Evolutionary conservation across 1,140 invertebrate species (phyloP).

Genomic region (Drosophila pallidifrons): DNA sequence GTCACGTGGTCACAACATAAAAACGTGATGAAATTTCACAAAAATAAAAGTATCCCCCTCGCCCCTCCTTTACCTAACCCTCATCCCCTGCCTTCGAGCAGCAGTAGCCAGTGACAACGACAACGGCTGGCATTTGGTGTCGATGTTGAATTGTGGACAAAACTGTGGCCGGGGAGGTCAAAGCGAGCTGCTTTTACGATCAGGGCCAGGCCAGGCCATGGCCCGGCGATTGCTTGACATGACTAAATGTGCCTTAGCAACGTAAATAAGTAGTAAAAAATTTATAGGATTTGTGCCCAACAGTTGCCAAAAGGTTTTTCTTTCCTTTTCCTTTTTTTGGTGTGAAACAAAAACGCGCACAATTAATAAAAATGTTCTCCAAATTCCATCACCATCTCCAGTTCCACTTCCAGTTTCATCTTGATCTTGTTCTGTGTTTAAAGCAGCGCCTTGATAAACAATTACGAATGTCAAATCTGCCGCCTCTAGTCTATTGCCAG

Average conservation of each 20-base stretch:
- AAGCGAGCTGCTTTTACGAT: conserved; percentile 65
- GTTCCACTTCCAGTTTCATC: conserved; percentile 1
- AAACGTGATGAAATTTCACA: conserved; percentile 85
- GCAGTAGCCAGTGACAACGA: conserved; percentile 62
- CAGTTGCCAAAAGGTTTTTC: conserved; percentile 63
- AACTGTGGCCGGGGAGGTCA: conserved; percentile 22
- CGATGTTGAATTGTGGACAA: conserved; percentile 35
- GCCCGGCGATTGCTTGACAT: conserved; percentile 75
- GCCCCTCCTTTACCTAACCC: conserved; percentile 1
- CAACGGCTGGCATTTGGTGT: conserved; percentile 47
- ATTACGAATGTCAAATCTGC: conserved; percentile 65
- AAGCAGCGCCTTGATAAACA: conserved; percentile 68
- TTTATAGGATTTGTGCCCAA: conserved; percentile 78
- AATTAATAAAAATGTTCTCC: conserved; percentile 73
- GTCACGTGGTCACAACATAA: conserved; percentile 85
- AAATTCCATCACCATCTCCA: too few relatives aligned
- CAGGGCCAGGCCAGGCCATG: conserved; percentile 48
- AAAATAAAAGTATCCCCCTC: conserved; percentile 74
- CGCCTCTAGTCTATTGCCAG: conserved; percentile 8
- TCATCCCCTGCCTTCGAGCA: conserved; percentile 30
- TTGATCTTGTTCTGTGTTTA: conserved; percentile 23
- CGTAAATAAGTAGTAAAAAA: conserved; percentile 84
- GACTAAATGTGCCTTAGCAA: conserved; percentile 82
- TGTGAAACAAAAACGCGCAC: conserved; percentile 53
- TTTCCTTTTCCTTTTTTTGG: conserved; percentile 3